A percentile compares a stretch with the other conserved stretches of the same genome.
These are phyloP conservation scores for Rhynchomys soricoides DNA, from an alignment of 2,113 vertebrate species.

Conservation along the genomic window DNA sequence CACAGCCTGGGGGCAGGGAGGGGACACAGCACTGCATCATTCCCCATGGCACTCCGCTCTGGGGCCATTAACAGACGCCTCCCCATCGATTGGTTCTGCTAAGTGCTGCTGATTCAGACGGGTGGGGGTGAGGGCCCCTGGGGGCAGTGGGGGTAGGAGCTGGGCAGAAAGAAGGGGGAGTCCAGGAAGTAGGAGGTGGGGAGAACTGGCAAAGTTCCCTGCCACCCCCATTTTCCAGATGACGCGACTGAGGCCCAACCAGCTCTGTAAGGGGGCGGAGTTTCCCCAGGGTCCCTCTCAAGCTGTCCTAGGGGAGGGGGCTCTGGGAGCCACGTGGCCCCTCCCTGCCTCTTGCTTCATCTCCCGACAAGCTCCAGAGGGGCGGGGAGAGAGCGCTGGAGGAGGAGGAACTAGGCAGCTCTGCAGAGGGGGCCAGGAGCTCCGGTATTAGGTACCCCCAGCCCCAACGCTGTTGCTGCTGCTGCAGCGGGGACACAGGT, in stretches of 20 bases:
- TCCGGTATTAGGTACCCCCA: conserved; percentile 71
- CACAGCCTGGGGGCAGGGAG: conserved; percentile 68
- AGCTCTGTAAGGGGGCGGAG: conserved; percentile 78
- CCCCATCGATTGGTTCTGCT: conserved; percentile 76
- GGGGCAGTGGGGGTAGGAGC: conserved; percentile 65
- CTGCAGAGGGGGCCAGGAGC: conserved; percentile 76
- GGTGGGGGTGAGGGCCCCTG: conserved; percentile 72
- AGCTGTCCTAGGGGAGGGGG: conserved; percentile 75
- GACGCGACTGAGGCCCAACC: conserved; percentile 82
- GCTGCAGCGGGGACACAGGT: conserved; percentile 74
- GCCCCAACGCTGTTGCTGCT: conserved; percentile 67
- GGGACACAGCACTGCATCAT: conserved; percentile 81
- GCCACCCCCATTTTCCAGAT: conserved; percentile 83
- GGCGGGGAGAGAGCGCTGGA: conserved; percentile 71
- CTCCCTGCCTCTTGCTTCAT: conserved; percentile 68
- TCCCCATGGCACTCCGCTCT: conserved; percentile 70
- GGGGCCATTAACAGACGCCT: conserved; percentile 78
- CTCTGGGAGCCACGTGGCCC: conserved; percentile 71
- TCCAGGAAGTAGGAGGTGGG: conserved; percentile 74
- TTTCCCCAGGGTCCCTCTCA: conserved; percentile 75
- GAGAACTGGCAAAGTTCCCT: conserved; percentile 71
- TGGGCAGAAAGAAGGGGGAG: conserved; percentile 75
- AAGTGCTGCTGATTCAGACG: conserved; percentile 81
- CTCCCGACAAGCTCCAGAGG: conserved; percentile 74
- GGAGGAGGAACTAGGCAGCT: conserved; percentile 72